These are phyloP conservation scores for Netelia fuscicornis DNA, from an alignment of 2,888 invertebrate genomes.

Conservation along the genomic window DNA sequence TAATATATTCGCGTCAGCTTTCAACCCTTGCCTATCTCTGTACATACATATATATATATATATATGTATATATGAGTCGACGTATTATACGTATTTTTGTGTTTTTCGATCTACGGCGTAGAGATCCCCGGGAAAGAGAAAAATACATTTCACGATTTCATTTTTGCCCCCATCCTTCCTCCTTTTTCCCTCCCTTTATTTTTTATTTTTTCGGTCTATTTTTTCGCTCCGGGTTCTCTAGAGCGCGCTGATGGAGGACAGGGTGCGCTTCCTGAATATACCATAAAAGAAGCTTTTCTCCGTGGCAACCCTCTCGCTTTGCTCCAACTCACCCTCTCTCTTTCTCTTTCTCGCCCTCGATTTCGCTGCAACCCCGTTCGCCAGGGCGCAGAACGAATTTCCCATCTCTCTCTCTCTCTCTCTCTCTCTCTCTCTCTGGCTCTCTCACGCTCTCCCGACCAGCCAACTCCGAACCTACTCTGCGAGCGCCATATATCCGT, in stretches of 20 bases:
- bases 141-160: conserved; percentile 58
- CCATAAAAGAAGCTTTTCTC: conserved; percentile 66
- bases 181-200: not conserved
- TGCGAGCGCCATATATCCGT: conserved; percentile 50
- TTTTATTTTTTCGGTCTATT: conserved; percentile 42
- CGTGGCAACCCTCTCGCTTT: conserved; percentile 58
- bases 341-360: conserved; percentile 38
- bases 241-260: conserved; percentile 54
- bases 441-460: conserved; percentile 37
- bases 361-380: conserved; percentile 46
- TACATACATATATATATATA: conserved; percentile 15
- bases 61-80: conserved; percentile 29
- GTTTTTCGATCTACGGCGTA: conserved; percentile 35
- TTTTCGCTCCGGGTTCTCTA: conserved; percentile 37
- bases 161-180: conserved; percentile 1
- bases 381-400: conserved; percentile 46
- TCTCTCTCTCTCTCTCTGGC: conserved; percentile 15
- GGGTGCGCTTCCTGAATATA: conserved; percentile 60
- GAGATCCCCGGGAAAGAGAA: conserved; percentile 11
- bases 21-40: conserved; percentile 53
- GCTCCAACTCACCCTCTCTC: conserved; percentile 53
- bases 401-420: conserved; percentile 53
- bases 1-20: conserved; percentile 64
- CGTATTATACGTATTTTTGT: conserved; percentile 47
- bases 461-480: conserved; percentile 31